phyloP scores from a whole-genome alignment of 2,888 invertebrate genomes.

The Andrena camellia region DNA sequence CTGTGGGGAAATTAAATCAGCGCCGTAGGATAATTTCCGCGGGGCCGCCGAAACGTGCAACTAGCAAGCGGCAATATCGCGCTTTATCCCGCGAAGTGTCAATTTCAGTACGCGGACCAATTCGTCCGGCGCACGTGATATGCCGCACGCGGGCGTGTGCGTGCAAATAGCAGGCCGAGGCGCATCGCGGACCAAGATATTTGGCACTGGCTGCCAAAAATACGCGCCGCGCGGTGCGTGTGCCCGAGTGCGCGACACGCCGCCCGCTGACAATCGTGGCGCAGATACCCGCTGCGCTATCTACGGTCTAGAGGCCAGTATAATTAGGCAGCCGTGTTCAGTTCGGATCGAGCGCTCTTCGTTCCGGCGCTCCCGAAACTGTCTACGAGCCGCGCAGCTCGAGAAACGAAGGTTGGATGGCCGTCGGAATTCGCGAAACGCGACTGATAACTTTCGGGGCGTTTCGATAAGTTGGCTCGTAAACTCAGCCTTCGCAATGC shows the following conservation, averaged over 20 bases:
- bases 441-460: neutral
- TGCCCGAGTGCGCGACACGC: neutral
- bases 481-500: neutral
- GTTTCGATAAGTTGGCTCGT: neutral
- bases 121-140: constrained; percentile 28
- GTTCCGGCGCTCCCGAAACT: neutral
- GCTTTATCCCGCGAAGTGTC: constrained; percentile 18
- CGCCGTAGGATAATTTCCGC: neutral
- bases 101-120: constrained; percentile 31
- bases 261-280: no score
- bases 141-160: constrained; percentile 5
- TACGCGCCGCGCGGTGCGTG: constrained; percentile 19
- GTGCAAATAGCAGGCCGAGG: constrained; percentile 34
- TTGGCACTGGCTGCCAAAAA: constrained; percentile 52
- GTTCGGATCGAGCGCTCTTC: constrained; percentile 16
- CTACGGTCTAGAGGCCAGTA: constrained; percentile 42
- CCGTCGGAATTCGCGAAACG: neutral
- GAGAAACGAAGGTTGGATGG: neutral
- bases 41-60: neutral
- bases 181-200: constrained; percentile 40
- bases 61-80: neutral
- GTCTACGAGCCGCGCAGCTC: neutral
- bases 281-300: constrained; percentile 39
- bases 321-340: constrained; percentile 38
- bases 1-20: neutral